phyloP scores from a whole-genome alignment of 2,113 vertebrate species.

The Nyctibius bracteatus region DNA sequence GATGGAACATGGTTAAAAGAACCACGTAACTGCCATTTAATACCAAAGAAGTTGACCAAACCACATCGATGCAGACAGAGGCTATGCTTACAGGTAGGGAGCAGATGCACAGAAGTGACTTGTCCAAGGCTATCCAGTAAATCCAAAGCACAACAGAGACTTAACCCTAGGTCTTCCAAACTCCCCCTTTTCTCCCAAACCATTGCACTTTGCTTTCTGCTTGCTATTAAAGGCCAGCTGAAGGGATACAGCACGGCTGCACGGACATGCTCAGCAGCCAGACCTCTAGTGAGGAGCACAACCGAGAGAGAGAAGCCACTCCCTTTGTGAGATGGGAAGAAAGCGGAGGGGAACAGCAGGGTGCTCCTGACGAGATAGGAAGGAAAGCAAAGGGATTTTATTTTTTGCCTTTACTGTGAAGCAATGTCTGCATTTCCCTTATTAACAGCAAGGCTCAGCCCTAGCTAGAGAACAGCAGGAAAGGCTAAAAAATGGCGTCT shows the following conservation, averaged over 20 bases:
- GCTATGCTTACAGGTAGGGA: not conserved
- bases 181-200: not conserved
- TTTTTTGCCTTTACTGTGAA: slow-evolving; percentile 30
- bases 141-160: not conserved
- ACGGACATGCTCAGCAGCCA: not conserved
- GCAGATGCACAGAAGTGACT: not conserved
- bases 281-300: not conserved
- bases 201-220: not conserved
- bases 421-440: slow-evolving; percentile 21
- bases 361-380: slow-evolving; percentile 17
- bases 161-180: not conserved
- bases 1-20: not conserved
- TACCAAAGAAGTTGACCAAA: not conserved
- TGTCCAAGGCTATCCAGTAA: not conserved
- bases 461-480: slow-evolving; percentile 46
- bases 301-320: not conserved
- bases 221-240: not conserved
- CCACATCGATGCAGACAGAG: not conserved
- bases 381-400: not conserved
- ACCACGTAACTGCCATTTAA: not conserved
- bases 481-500: not conserved
- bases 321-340: slow-evolving; percentile 13
- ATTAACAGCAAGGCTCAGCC: slow-evolving; percentile 29
- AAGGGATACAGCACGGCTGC: not conserved
- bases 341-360: slow-evolving; percentile 5